Base-by-base conservation (phyloP, 1,140 invertebrate species). In the Argopecten irradians region DNA sequence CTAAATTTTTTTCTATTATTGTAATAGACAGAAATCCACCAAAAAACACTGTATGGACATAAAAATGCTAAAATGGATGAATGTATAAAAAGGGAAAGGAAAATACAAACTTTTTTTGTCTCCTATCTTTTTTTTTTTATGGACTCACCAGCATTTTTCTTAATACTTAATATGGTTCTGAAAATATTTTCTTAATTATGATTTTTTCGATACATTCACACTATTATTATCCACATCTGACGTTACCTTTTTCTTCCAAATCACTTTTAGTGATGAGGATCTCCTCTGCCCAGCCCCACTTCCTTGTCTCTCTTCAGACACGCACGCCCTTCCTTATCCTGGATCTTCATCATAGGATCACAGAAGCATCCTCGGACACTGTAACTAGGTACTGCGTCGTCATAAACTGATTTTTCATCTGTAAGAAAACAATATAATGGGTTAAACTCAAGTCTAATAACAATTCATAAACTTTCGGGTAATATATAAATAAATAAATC, bases 301-400 rank as follows among this genome's bases (percentile, higher is more conserved):
- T 98, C 97, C 94, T 97, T 97, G 93, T 97, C 97, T 83, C 97
- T 93, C 86, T 97, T 97, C 7, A 97, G 95, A 0, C 97, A n/a
- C n/a, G n/a, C 96, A 94, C 97, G 96, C 0, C 97, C 97, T 92
- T 98, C 98, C n/a, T 97, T 96, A 92, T 97, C 97, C 0, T 96
- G 96, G 36, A 99, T 94, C 93, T 97, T 97, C 98, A n/a, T n/a
- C 98, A 99, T 87, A 99, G 96, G 87, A 98, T 97, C 22, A 99
- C 96, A 0, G 97, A 97, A 0, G 98, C 97, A 93, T 98, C 97
- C 90, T 96, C 95, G 0, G 97, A 97, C 9, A 97, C 96, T 11
- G 97, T 97, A 36, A 98, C 96, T 34, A 98, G 93, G 39, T 96
- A 96, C 91, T 97, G 97, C n/a, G 94, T 98, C 98, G 93, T 98